Evolutionary conservation across 2,113 vertebrate genomes (phyloP), one percentile per base, ranked within the genome.

Genomic region (Microcebus murinus): DNA sequence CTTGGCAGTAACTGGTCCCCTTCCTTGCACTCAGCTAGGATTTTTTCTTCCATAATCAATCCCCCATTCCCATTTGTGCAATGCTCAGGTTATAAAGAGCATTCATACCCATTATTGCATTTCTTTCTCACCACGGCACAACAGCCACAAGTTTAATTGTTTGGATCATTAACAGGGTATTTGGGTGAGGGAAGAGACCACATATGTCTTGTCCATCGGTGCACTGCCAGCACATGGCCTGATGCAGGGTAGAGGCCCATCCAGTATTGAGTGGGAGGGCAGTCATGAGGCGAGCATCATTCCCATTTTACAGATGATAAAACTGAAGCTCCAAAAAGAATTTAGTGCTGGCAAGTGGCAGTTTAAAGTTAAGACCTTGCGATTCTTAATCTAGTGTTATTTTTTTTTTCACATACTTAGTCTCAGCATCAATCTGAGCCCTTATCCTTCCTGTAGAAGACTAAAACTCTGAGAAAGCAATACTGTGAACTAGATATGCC

Each of bases 121-220:
- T 95, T 87, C 11, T 9, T 77, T 45, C 31, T 87, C 8, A 4
- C 11, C 11, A 45, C 42, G 61, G 39, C 80, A 39, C 12, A n/a
- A n/a, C 39, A 39, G 82, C 27, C 73, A 8, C 42, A n/a, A 34
- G 57, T 68, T 52, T 34, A 52, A 31, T 17, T 61, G 17, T 10
- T 25, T 83, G 11, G 25, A 77, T 67, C 14, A 45, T 15, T 61
- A 23, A 25, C 14, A 21, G 12, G 7, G 17, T 17, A 31, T 27
- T 5, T 27, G 74, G 21, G 6, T 71, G 45, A 21, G 1, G 59
- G 6, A 79, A 63, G 34, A 45, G 39, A 13, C 42, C 2, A 13
- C 12, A 27, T 1, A 0, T 42, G 14, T 27, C 23, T 7, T 45
- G 6, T n/a, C 57, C 48, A 17, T 25, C 29, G 9, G 0, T 13